Base-by-base conservation (phyloP, 1,140 invertebrate genomes). In the Drosophila lini region DNA sequence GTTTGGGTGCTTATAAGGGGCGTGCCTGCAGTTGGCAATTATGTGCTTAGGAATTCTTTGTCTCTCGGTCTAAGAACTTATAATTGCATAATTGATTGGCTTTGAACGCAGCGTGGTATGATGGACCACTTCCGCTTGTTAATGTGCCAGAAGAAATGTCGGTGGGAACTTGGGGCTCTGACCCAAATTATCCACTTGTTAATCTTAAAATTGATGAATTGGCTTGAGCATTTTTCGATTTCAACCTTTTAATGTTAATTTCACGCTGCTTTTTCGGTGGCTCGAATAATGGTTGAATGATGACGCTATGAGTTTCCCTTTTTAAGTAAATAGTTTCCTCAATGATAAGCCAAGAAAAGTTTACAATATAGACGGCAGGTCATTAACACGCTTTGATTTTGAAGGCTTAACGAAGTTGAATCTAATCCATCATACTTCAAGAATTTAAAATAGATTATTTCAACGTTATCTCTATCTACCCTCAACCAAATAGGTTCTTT, bases 1-100 rank as follows among this genome's bases (percentile, higher is more conserved):
- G 48, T 42, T 75, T 50, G 60, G 34, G 71, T 78, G 78, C 55
- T 67, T 70, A 65, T 71, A 61, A 53, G 40, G 64, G 52, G 56
- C 50, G 62, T 31, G 42, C 16, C 25, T 50, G 41, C 19, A 57
- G 48, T 41, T 55, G 34, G 34, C 44, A 69, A 78, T 63, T 58
- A 56, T 55, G 48, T 44, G 36, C 60, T 60, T 55, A 77, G 55
- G 74, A 61, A 60, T 77, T 44, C 31, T 10, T 38, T 47, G 34
- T 41, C 47, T 75, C 16, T 65, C 40, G 28, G 48, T 59, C 47
- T 65, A 59, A 55, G 38, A 56, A 45, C 36, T 74, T 77, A 38
- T 65, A 85, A 84, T 80, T 65, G 53, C 77, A 47, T 47, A 74
- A 65, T 80, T 40, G 36, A 61, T 48, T 80, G 57, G 22, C 56